Evolutionary conservation across 2,888 invertebrate genomes (phyloP).

Genomic region (Amaurobius ferox): DNA sequence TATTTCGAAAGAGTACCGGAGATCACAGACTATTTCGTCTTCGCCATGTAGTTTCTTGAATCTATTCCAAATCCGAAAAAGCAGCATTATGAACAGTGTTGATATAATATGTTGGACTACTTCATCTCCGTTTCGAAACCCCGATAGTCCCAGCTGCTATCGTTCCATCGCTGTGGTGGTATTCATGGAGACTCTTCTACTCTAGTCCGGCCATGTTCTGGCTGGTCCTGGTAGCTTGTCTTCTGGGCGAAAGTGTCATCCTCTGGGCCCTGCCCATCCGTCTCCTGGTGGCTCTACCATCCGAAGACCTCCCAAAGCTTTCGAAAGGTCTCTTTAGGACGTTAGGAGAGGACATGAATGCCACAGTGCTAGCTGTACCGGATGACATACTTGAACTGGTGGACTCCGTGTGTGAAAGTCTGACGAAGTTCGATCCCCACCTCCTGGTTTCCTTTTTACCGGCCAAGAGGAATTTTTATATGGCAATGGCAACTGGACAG

Average conservation of each 20-base stretch:
- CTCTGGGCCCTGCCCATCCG: constrained; percentile 47
- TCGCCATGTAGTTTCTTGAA: too few species aligned
- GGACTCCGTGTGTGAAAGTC: constrained; percentile 36
- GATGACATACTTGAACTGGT: constrained; percentile 30
- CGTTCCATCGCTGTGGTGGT: background rate
- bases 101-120: too few species aligned
- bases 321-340: constrained; percentile 45
- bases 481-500: constrained; percentile 52
- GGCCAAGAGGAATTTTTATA: constrained; percentile 33
- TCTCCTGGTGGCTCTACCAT: constrained; percentile 50
- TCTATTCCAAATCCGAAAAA: too few species aligned
- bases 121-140: too few species aligned
- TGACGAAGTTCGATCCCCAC: constrained; percentile 35
- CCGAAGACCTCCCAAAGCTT: constrained; percentile 44
- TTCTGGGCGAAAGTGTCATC: background rate
- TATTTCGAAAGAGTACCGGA: too few species aligned
- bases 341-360: constrained; percentile 46
- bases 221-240: background rate
- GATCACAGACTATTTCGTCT: too few species aligned
- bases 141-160: too few species aligned
- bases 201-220: background rate
- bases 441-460: constrained; percentile 53
- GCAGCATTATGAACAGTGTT: too few species aligned
- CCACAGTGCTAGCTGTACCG: constrained; percentile 20
- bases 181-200: background rate